A percentile compares a stretch with the other conserved stretches of the same genome.
Evolutionary conservation across 2,113 vertebrate genomes (phyloP).

Genomic region (Eulacestoma nigropectus): DNA sequence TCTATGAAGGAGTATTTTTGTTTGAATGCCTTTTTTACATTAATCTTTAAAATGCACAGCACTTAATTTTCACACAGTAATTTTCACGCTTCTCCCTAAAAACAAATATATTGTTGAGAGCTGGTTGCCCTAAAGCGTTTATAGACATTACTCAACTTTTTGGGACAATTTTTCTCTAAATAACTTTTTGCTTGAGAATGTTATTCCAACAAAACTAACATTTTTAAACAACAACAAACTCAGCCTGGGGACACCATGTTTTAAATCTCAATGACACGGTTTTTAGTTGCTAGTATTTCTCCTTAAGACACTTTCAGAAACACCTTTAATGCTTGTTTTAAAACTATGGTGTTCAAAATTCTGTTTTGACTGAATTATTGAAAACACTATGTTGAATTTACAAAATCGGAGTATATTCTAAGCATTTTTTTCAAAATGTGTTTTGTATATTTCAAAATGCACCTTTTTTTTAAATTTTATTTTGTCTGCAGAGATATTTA

Average conservation of each 20-base stretch:
- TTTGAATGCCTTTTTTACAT: neutral
- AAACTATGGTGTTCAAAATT: neutral
- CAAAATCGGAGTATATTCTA: neutral
- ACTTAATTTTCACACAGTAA: neutral
- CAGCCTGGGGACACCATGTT: neutral
- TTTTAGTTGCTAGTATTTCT: neutral
- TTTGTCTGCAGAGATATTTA: neutral
- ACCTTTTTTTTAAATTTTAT: fast-evolving
- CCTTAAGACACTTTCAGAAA: neutral
- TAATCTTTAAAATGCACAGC: neutral
- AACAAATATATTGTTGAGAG: neutral
- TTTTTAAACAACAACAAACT: neutral
- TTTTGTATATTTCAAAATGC: neutral
- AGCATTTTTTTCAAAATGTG: neutral
- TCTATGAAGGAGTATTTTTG: neutral
- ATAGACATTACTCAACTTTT: neutral
- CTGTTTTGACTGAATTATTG: neutral
- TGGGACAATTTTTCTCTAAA: neutral
- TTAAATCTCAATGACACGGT: neutral
- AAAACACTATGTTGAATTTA: neutral
- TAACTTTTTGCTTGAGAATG: neutral
- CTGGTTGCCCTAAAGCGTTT: neutral
- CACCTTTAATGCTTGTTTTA: neutral
- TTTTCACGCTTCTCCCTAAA: neutral
- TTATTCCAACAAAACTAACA: neutral